Conservation (phyloP, 1,140 invertebrate species). For the Coptotermes formosanus region DNA sequence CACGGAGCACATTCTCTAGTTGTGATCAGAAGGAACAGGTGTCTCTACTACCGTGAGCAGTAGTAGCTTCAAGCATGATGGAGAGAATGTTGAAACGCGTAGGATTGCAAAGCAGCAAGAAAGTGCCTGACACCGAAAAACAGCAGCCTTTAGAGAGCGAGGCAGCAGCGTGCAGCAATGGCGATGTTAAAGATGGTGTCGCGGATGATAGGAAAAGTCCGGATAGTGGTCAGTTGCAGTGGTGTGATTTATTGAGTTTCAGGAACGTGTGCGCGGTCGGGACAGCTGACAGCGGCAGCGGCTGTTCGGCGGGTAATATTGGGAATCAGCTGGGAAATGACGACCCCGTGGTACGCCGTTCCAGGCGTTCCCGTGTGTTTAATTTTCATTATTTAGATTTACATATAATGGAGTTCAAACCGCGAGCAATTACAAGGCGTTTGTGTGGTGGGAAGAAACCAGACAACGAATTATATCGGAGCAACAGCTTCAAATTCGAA, state of each 20-base stretch:
- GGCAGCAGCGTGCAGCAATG: neutral
- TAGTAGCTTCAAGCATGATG: constrained; percentile 27
- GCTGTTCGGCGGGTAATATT: neutral
- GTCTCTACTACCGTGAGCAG: neutral
- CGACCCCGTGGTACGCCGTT: neutral
- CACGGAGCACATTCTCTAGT: neutral
- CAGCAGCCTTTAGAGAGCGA: neutral
- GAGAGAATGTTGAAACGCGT: constrained; percentile 36
- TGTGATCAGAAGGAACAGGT: neutral
- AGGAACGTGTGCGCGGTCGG: constrained; percentile 28
- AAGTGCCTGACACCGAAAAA: constrained; percentile 30
- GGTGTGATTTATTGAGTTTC: constrained; percentile 35
- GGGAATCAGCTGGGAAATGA: constrained; percentile 26
- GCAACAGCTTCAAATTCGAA: constrained; percentile 82
- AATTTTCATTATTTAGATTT: constrained; percentile 35
- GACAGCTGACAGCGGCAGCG: neutral
- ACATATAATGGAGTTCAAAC: constrained; percentile 39
- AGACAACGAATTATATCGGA: constrained; percentile 78
- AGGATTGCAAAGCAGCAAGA: constrained; percentile 31
- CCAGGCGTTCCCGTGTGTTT: constrained; percentile 31
- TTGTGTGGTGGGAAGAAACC: constrained; percentile 60
- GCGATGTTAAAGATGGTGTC: neutral
- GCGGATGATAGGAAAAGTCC: constrained; percentile 24
- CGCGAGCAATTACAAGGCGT: constrained; percentile 57
- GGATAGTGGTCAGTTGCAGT: constrained; percentile 26